Percentiles rank a stretch among this genome's conserved stretches.
These are phyloP conservation scores for Ecdyonurus torrentis DNA, from an alignment of 2,888 invertebrate species.

Conservation along the genomic window DNA sequence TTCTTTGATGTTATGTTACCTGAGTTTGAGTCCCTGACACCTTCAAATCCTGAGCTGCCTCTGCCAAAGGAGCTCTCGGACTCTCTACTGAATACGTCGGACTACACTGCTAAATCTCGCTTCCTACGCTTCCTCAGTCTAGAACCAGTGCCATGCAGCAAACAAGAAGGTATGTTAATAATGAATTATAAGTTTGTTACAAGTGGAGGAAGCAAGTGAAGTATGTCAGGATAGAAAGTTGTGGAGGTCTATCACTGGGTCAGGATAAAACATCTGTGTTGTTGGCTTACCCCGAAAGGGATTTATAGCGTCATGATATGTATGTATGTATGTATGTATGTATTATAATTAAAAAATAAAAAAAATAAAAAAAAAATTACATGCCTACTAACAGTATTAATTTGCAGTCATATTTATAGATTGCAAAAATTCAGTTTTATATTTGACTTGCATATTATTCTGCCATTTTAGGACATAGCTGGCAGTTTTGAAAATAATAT, in stretches of 20 bases:
- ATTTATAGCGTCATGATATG: no score
- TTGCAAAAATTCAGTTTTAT: no score
- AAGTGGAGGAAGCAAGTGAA: no score
- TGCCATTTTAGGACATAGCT: no score
- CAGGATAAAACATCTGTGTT: no score
- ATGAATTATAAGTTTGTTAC: constrained; percentile 9
- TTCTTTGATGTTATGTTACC: neutral
- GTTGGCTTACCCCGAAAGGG: no score
- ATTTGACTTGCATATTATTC: no score
- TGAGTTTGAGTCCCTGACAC: constrained; percentile 23
- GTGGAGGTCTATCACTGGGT: no score
- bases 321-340: no score
- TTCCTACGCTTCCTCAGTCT: constrained; percentile 42
- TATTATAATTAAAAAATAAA: neutral
- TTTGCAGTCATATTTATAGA: neutral
- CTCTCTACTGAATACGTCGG: constrained; percentile 27
- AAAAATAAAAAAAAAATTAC: neutral
- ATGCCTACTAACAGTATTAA: neutral
- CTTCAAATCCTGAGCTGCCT: constrained; percentile 30
- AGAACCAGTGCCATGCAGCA: constrained; percentile 32
- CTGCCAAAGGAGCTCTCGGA: constrained; percentile 33
- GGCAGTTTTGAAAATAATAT: no score
- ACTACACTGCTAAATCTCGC: constrained; percentile 36
- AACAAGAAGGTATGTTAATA: constrained; percentile 36
- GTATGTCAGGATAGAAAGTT: no score